phyloP scores from a whole-genome alignment of 1,140 invertebrate genomes.

The Zaprionus lachaisei region DNA sequence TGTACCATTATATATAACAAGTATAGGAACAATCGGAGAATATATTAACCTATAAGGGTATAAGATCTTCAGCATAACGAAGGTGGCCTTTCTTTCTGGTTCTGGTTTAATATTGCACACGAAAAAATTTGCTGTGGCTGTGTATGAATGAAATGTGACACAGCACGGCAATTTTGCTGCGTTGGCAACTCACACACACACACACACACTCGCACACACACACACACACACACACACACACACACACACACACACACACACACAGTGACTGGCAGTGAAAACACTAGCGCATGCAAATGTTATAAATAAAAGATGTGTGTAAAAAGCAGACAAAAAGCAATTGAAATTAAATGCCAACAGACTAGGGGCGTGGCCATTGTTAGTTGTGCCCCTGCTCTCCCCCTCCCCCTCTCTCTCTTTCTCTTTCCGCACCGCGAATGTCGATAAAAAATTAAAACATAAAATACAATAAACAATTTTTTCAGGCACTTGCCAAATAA shows the following conservation, averaged over 20 bases:
- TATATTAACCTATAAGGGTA: too few species aligned
- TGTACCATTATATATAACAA: too few species aligned
- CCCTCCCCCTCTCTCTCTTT: too few species aligned
- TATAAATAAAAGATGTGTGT: conserved; percentile 74
- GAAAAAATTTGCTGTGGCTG: conserved; percentile 44
- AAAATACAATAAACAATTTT: conserved; percentile 70
- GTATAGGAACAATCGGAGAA: too few species aligned
- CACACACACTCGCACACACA: conserved; percentile 3
- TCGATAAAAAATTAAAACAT: conserved; percentile 78
- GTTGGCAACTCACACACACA: conserved; percentile 58
- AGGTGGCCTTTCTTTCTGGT: too few species aligned
- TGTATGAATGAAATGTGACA: conserved; percentile 75
- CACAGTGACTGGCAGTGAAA: conserved; percentile 18
- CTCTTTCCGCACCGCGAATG: background rate
- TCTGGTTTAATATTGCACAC: conserved; percentile 59
- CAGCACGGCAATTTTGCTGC: conserved; percentile 75
- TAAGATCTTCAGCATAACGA: too few species aligned
- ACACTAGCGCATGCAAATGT: conserved; percentile 55
- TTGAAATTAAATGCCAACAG: conserved; percentile 80
- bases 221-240: background rate
- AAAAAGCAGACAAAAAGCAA: conserved; percentile 70
- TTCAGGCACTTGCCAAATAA: conserved; percentile 68
- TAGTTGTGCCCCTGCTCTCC: conserved; percentile 9
- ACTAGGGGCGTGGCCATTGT: conserved; percentile 70
- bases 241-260: background rate